Evolutionary conservation across 2,113 vertebrate species (phyloP).

Genomic region (Mixornis gularis): DNA sequence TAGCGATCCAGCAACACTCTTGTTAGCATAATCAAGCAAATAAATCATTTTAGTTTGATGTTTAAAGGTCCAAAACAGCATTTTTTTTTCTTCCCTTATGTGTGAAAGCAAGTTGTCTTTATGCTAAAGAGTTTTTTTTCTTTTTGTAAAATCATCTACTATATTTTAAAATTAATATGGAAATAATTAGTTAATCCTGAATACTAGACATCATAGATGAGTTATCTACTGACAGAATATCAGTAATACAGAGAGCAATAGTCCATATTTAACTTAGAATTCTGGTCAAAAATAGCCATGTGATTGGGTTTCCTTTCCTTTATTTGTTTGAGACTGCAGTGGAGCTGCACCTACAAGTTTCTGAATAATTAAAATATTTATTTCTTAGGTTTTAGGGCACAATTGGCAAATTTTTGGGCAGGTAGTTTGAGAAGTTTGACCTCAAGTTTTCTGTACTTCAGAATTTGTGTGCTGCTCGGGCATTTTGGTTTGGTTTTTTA

Average conservation of each 20-base stretch:
- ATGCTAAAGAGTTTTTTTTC: background rate
- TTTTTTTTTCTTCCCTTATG: background rate
- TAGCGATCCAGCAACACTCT: background rate
- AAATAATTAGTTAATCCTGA: background rate
- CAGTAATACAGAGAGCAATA: background rate
- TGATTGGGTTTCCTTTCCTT: background rate
- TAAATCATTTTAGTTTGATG: background rate
- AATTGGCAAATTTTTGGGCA: background rate
- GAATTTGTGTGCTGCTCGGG: background rate
- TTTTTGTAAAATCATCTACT: background rate
- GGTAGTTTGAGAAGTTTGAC: background rate
- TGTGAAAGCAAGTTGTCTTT: background rate
- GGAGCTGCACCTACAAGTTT: background rate
- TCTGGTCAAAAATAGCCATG: background rate
- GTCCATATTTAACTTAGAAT: background rate
- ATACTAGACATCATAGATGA: background rate
- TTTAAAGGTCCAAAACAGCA: background rate
- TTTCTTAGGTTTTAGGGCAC: background rate
- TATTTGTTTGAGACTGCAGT: background rate
- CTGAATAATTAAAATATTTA: background rate
- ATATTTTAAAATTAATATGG: background rate
- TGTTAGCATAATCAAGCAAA: constrained; percentile 52
- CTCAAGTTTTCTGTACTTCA: background rate
- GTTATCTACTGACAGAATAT: background rate
- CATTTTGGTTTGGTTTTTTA: accelerated